Conservation (phyloP, 2,797 vertebrate species). For the Phataginus tetradactyla region DNA sequence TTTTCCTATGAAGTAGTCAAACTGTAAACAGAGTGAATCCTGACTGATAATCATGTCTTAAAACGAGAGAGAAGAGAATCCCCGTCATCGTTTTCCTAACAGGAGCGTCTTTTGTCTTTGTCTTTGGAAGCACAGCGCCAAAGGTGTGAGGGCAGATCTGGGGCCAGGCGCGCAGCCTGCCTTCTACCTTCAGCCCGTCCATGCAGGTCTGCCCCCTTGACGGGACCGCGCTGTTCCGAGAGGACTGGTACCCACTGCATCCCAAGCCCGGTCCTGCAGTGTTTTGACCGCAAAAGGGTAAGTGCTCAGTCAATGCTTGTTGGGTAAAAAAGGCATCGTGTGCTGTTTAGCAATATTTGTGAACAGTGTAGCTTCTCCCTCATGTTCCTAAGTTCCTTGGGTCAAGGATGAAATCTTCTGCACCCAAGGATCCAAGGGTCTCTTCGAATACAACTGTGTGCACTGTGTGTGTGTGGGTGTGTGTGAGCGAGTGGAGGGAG, state of each 20-base stretch:
- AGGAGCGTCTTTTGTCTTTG: not conserved
- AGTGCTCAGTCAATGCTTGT: not conserved
- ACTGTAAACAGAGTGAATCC: slow-evolving; percentile 54
- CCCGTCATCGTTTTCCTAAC: not conserved
- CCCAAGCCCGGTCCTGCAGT: not conserved
- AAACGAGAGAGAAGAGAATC: not conserved
- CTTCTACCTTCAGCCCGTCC: not conserved
- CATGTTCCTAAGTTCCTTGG: not conserved
- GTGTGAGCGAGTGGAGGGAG: not conserved
- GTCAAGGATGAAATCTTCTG: not conserved
- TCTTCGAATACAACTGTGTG: not conserved
- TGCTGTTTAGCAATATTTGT: slow-evolving; percentile 30
- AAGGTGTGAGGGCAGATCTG: not conserved
- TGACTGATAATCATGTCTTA: not conserved
- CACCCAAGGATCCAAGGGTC: not conserved
- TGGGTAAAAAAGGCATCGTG: not conserved
- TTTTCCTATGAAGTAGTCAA: slow-evolving; percentile 70
- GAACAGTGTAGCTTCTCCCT: not conserved
- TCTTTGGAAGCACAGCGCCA: not conserved
- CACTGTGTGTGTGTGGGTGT: not conserved
- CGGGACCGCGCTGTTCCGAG: not conserved
- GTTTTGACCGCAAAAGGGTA: not conserved
- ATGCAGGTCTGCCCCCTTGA: not conserved
- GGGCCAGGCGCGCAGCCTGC: not conserved
- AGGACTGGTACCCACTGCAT: not conserved